Evolutionary conservation across 1,140 invertebrate genomes (phyloP), one percentile per base, ranked within the genome.

Genomic region (Phymorhynchus buccinoides): DNA sequence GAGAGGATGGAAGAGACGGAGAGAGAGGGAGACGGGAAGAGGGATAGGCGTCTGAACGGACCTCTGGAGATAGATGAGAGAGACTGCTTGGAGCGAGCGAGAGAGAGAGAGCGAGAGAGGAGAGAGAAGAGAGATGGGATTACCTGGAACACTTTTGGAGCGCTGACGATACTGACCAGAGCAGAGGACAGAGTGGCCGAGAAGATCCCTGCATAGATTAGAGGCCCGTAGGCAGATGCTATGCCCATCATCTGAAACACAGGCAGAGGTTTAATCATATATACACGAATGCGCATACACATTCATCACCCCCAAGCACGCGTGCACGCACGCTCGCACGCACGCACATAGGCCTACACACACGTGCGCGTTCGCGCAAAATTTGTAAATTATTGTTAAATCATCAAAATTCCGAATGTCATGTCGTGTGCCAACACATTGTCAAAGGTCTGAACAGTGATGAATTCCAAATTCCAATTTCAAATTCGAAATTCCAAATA

Each of bases 181-280:
- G 98, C 98, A 4, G 98, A 99, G 39, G 97, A 98, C 1, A 99
- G 93, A 0, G 98, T 99, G 0, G 98, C 98, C 0, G 98, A 98
- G 93, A 98, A 99, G 91, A 98, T 99, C 7, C 98, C 98, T 4
- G 96, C 96, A 90, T 98, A 98, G 90, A 99, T 99, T 0, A 99
- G 94, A 0, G 97, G 97, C 16, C 96, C 96, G 96, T 96, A 98
- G 0, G 95, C 94, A 7, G 97, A 97, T 94, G 97, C 97, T 75
- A 97, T 93, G 92, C 98, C 97, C 96, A 99, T 98, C 35, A 93
- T 93, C 93, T 95, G 86, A 30, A 90, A 88, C 30, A 80, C 37
- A 41, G 37, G 27, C 37, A 6, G 12, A 41, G n/a, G n/a, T n/a
- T n/a, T 27, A 39, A 12, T 22, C 73, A 41, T 18, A 73, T 35